Conservation (phyloP, 2,888 invertebrate species). For the Brassicogethes aeneus region DNA sequence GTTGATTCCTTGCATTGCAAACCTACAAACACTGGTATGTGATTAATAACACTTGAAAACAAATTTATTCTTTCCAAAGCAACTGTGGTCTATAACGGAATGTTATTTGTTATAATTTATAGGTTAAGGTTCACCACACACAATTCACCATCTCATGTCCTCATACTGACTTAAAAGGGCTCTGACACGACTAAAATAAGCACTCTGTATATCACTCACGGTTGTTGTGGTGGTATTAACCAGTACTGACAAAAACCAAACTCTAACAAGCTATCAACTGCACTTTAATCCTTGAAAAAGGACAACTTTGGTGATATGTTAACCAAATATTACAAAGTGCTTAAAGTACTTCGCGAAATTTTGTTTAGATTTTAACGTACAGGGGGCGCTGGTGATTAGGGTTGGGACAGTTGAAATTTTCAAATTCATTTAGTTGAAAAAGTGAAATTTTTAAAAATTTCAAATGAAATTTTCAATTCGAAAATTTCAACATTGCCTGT, state of each 20-base stretch:
- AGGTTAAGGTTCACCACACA: conserved; percentile 1
- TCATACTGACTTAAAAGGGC: conserved; percentile 5
- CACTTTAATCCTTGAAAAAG: no score
- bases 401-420: no score
- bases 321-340: no score
- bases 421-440: no score
- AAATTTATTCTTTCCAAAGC: background rate
- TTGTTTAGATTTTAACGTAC: no score
- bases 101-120: background rate
- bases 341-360: no score
- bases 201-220: background rate
- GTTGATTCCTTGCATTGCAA: conserved; percentile 1
- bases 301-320: no score
- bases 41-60: conserved; percentile 19
- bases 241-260: background rate
- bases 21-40: conserved; percentile 16
- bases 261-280: no score
- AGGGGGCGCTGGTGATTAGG: no score
- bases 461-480: no score
- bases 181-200: background rate
- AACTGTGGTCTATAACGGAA: background rate
- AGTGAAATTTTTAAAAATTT: no score
- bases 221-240: background rate
- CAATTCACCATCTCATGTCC: conserved; percentile 3
- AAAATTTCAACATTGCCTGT: no score